Conservation (phyloP, 2,797 vertebrate species). For the Muscicapa striata region DNA sequence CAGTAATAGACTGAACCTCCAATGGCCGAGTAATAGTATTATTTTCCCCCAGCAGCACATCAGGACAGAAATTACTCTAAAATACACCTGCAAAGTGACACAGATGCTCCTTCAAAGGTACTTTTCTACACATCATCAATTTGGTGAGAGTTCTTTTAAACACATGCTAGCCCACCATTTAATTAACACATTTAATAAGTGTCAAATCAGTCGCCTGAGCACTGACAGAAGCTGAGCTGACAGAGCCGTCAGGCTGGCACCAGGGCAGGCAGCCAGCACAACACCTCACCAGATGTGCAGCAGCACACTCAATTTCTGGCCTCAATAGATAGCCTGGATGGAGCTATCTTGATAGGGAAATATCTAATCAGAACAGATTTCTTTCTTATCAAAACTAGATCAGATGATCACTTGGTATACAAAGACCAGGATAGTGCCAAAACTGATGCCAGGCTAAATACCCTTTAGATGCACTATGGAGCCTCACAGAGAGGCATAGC, state of each 20-base stretch:
- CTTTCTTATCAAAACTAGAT: background rate
- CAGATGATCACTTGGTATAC: background rate
- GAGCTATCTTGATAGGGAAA: background rate
- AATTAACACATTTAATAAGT: background rate
- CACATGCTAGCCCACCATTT: background rate
- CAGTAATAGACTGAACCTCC: slow-evolving; percentile 47
- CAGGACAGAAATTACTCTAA: background rate
- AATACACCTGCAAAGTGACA: background rate
- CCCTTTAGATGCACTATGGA: background rate
- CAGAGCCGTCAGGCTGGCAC: rapidly evolving
- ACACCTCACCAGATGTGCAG: background rate
- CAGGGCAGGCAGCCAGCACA: background rate
- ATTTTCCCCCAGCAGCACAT: background rate
- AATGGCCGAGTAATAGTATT: background rate
- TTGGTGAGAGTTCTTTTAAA: background rate
- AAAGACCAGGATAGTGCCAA: background rate
- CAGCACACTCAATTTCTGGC: background rate
- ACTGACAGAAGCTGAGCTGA: background rate
- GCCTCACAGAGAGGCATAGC: background rate
- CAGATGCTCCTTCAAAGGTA: background rate
- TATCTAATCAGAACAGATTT: background rate
- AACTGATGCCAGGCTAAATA: background rate
- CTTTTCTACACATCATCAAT: background rate
- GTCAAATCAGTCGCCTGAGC: rapidly evolving
- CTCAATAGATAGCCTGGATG: background rate